These are phyloP conservation scores for Cyphomyrmex costatus DNA, from an alignment of 1,140 invertebrate genomes.

Conservation along the genomic window DNA sequence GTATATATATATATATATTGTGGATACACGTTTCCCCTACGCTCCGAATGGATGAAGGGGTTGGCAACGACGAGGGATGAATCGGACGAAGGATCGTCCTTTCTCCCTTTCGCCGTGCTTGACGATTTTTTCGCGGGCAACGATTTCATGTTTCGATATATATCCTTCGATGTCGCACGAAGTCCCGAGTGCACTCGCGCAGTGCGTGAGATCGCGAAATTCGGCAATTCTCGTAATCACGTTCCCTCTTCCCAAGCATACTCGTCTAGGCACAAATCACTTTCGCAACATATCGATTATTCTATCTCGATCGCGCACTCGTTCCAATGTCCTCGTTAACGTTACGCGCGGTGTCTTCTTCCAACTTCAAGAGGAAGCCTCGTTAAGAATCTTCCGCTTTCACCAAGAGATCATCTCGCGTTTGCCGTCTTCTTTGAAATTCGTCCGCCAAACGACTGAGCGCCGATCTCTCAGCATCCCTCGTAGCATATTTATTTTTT, in stretches of 20 bases:
- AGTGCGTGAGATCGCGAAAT: slow-evolving; percentile 50
- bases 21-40: slow-evolving; percentile 48
- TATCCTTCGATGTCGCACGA: slow-evolving; percentile 66
- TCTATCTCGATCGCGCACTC: slow-evolving; percentile 39
- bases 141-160: slow-evolving; percentile 59
- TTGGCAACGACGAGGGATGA: slow-evolving; percentile 1
- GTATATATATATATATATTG: too few species aligned
- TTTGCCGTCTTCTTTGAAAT: not conserved
- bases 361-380: not conserved
- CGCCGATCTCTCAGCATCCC: not conserved
- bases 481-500: slow-evolving; percentile 11
- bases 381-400: not conserved
- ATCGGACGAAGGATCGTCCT: not conserved
- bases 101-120: not conserved
- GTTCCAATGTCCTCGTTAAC: slow-evolving; percentile 22
- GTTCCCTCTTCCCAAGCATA: slow-evolving; percentile 12
- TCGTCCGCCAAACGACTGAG: not conserved
- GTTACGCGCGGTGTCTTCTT: not conserved
- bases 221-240: not conserved
- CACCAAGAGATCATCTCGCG: not conserved
- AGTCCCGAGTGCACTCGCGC: slow-evolving; percentile 40
- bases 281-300: slow-evolving; percentile 65
- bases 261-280: slow-evolving; percentile 73
- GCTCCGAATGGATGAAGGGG: slow-evolving; percentile 20
- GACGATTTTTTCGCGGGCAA: slow-evolving; percentile 1